Base-by-base conservation (phyloP, 2,797 vertebrate genomes). In the Clamator glandarius region DNA sequence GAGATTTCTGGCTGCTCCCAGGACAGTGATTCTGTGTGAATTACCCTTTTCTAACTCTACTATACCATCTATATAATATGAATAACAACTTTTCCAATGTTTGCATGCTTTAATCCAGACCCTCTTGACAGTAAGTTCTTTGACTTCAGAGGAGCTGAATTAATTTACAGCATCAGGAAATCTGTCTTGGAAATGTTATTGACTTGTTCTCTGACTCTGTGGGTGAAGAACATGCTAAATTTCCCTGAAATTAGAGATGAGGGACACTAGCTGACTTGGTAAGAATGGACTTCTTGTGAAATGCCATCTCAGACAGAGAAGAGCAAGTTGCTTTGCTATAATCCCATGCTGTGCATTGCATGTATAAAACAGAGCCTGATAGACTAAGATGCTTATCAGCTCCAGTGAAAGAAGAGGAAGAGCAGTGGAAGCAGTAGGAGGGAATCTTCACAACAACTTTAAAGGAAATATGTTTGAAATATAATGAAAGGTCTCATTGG, bases 401-500 rank as follows among this genome's bases (percentile, higher is more conserved):
- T 83, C 42, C 68, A 82, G 68, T 74, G 76, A 94, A 90, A 95
- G 92, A 72, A 89, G 64, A 80, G 74, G 80, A 95, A 94, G 70
- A 97, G 92, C 46, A 89, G 81, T 76, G 57, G 85, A 95, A 93
- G 66, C 90, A 76, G 92, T 96, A 90, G 92, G 93, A 95, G 88
- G 81, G 92, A 95, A 84, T 68, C 76, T 96, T 96, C 86, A 88
- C 78, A 95, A 88, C 73, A 81, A 54, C 70, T 93, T 96, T 80
- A 94, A 94, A 97, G 26, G 72, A 92, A 94, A 82, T 57, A 94
- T 33, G 67, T 96, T 89, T 90, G 91, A 95, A 97, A 97, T 87
- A 84, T 69, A 93, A 95, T 77, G 90, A 95, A 92, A 95, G 59
- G 64, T 81, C 80, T 95, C 69, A 80, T 31, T 95, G 95, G 93